Conservation (phyloP, 2,888 invertebrate genomes). For the Melangyna quadrimaculata region DNA sequence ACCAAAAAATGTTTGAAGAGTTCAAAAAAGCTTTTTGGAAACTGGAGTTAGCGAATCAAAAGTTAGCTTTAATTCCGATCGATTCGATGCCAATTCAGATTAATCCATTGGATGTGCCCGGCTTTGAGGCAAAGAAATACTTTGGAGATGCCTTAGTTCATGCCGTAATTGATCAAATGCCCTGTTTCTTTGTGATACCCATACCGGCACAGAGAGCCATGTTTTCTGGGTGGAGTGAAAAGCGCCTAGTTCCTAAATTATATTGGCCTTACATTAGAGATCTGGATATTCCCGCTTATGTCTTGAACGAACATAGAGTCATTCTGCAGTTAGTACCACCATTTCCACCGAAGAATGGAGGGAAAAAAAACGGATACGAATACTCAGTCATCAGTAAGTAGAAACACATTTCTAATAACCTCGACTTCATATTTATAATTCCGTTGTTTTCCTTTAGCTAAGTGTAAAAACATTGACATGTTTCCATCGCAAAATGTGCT, state of each 20-base stretch:
- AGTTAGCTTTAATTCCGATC: slow-evolving; percentile 73
- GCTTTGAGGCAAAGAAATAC: slow-evolving; percentile 72
- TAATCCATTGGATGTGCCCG: slow-evolving; percentile 76
- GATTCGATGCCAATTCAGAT: slow-evolving; percentile 75
- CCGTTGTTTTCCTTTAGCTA: slow-evolving; percentile 80
- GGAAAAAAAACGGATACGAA: slow-evolving; percentile 76
- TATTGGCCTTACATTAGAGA: slow-evolving; percentile 78
- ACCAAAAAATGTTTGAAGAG: slow-evolving; percentile 76
- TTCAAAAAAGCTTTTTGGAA: slow-evolving; percentile 77
- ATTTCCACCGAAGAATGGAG: slow-evolving; percentile 77
- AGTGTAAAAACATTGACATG: slow-evolving; percentile 85
- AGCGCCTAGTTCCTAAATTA: slow-evolving; percentile 76
- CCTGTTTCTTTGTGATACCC: slow-evolving; percentile 79
- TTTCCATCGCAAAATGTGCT: slow-evolving; percentile 83
- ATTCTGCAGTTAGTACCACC: slow-evolving; percentile 79
- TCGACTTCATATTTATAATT: background rate
- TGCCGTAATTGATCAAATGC: slow-evolving; percentile 76
- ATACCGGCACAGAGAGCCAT: slow-evolving; percentile 77
- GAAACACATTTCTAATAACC: background rate
- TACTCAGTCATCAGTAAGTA: slow-evolving; percentile 77
- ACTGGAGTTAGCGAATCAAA: slow-evolving; percentile 75
- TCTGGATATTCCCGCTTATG: slow-evolving; percentile 77
- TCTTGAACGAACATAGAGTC: slow-evolving; percentile 76
- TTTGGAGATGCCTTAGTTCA: slow-evolving; percentile 77
- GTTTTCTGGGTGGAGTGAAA: slow-evolving; percentile 78